Evolutionary conservation across 1,140 invertebrate genomes (phyloP).

Genomic region (Cydia strobilella): DNA sequence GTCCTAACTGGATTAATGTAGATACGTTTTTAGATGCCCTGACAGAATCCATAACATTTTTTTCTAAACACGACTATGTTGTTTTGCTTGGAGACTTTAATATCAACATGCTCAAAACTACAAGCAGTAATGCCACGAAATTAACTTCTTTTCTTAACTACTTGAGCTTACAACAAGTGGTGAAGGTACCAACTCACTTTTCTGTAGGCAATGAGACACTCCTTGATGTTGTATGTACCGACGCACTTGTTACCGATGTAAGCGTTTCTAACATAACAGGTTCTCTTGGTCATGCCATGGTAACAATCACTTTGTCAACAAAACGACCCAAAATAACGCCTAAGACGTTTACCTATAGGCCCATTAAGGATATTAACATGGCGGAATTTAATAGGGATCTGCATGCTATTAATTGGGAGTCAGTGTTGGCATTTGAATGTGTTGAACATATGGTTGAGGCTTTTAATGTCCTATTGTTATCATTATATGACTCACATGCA

Average conservation of each 20-base stretch:
- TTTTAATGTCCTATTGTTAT: neutral
- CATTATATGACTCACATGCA: constrained; percentile 34
- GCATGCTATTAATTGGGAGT: constrained; percentile 26
- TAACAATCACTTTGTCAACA: neutral
- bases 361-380: neutral
- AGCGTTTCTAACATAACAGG: too few species aligned
- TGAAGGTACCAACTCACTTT: constrained; percentile 33
- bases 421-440: neutral
- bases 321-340: constrained; percentile 12
- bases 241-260: neutral
- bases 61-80: constrained; percentile 23
- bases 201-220: neutral
- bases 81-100: constrained; percentile 35
- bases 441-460: constrained; percentile 6
- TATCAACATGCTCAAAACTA: constrained; percentile 13
- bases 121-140: neutral
- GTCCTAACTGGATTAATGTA: constrained; percentile 30
- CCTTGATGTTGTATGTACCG: constrained; percentile 32
- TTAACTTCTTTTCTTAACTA: constrained; percentile 4
- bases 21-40: constrained; percentile 31
- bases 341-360: neutral
- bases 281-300: constrained; percentile 11
- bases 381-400: constrained; percentile 20
- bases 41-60: too few species aligned
- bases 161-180: constrained; percentile 22